Conservation (phyloP, 64 coral and sea anemone genomes). For the Pocillopora verrucosa region DNA sequence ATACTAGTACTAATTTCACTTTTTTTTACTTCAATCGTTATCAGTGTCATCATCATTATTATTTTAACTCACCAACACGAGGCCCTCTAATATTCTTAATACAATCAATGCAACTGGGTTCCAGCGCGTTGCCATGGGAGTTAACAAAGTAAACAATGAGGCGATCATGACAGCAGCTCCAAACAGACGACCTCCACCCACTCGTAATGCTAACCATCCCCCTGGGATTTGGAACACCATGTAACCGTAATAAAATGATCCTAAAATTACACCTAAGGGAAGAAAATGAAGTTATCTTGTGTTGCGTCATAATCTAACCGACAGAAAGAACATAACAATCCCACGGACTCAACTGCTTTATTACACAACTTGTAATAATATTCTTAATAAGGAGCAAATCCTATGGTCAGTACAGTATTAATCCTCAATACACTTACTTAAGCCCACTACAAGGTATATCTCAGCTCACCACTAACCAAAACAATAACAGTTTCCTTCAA, state of each 20-base stretch:
- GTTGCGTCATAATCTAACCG: too few relatives aligned
- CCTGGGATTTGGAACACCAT: conserved; percentile 95
- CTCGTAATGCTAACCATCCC: conserved; percentile 64
- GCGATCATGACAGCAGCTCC: conserved; percentile 66
- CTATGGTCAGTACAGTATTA: too few relatives aligned
- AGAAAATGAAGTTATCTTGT: neutral
- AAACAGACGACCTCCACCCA: conserved; percentile 78
- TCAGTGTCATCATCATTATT: neutral
- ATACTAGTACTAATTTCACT: too few relatives aligned
- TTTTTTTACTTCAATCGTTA: too few relatives aligned
- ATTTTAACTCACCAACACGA: conserved; percentile 58
- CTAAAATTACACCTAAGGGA: conserved; percentile 70
- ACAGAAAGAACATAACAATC: too few relatives aligned
- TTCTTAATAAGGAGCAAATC: too few relatives aligned
- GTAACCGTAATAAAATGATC: conserved; percentile 91
- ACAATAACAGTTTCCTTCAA: too few relatives aligned
- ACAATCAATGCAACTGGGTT: conserved; percentile 64
- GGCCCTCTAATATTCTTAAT: conserved; percentile 74
- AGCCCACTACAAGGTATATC: too few relatives aligned
- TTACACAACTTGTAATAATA: too few relatives aligned
- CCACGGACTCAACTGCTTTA: too few relatives aligned
- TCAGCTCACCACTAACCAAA: too few relatives aligned
- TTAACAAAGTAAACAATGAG: conserved; percentile 63
- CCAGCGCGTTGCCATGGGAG: conserved; percentile 67
- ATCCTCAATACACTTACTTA: too few relatives aligned